Evolutionary conservation across 2,888 invertebrate species (phyloP), one percentile per base, ranked within the genome.

Genomic region (Lasioglossum oenotherae): DNA sequence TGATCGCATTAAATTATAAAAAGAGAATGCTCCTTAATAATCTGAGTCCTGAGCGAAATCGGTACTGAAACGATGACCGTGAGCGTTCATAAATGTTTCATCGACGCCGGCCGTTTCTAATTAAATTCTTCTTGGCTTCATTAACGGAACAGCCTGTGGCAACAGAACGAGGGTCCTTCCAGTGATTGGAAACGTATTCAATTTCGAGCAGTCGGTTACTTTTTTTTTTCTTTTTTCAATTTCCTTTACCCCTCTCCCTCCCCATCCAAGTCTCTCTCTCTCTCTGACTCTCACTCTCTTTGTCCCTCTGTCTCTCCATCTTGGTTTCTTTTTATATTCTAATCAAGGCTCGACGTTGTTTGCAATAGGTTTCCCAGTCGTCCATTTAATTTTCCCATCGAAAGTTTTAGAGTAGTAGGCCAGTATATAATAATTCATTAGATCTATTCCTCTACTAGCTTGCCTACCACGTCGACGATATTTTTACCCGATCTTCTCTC

Each of bases 141-240:
- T 82, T 64, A 72, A 64, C 19, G 35, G 57, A 74, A 73, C 69
- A 74, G 16, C n/a, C 16, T n/a, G 64, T 16, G 49, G 41, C 57
- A 41, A 72, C 77, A 78, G 78, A 86, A 82, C 82, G 77, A 86
- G 75, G 67, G 57, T 82, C 82, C 82, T 80, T 74, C 64, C 82
- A 14, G n/a, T 53, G 57, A 74, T 72, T 78, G 79, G 60, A 78
- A 82, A 80, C 38, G 67, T 80, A 82, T 87, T 80, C n/a, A 77
- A 76, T 81, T 69, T 81, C 60, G 49, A 74, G 31, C 35, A 80
- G 67, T 71, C 69, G 71, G 23, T 38, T 81, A 64, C 69, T 79
- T 77, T 46, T n/a, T 31, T n/a, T 57, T 57, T 57, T n/a, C 57
- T 57, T n/a, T n/a, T 57, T 57, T 57, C 35, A 35, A 69, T 69